These are phyloP conservation scores for Zaprionus vittiger DNA, from an alignment of 1,140 invertebrate species.

Conservation along the genomic window DNA sequence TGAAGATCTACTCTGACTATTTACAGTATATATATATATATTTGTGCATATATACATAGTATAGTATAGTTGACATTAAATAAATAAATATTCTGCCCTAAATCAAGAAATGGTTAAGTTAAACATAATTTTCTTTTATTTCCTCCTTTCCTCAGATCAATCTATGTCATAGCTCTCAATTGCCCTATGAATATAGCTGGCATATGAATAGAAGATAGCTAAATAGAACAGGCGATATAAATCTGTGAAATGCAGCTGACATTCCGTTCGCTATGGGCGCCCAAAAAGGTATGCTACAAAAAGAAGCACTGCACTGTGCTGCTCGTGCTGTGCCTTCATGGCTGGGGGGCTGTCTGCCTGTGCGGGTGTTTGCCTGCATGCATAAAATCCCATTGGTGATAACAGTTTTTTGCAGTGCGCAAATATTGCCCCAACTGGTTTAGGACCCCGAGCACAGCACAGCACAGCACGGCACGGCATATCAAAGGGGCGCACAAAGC, in stretches of 20 bases:
- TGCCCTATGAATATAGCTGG: background rate
- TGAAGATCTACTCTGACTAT: too few species aligned
- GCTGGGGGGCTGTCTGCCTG: background rate
- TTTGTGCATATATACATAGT: too few species aligned
- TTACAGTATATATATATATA: too few species aligned
- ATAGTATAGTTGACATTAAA: too few species aligned
- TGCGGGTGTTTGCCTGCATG: conserved; percentile 19
- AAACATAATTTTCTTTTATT: too few species aligned
- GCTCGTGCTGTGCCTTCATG: background rate
- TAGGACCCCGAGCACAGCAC: background rate
- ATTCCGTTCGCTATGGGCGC: conserved; percentile 12
- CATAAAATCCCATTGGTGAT: conserved; percentile 62
- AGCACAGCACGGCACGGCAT: background rate
- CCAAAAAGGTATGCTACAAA: conserved; percentile 50
- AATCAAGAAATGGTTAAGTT: too few species aligned
- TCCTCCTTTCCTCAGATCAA: too few species aligned
- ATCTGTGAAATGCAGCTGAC: conserved; percentile 9
- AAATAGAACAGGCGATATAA: background rate
- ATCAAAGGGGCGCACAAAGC: conserved; percentile 26
- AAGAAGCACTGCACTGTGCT: conserved; percentile 18
- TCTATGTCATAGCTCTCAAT: background rate
- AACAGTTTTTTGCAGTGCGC: conserved; percentile 40
- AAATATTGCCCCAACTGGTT: conserved; percentile 28
- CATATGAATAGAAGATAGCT: background rate
- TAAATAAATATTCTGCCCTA: too few species aligned